These are phyloP conservation scores for Fissipunctia ypsillon DNA, from an alignment of 2,888 invertebrate species.

Conservation along the genomic window DNA sequence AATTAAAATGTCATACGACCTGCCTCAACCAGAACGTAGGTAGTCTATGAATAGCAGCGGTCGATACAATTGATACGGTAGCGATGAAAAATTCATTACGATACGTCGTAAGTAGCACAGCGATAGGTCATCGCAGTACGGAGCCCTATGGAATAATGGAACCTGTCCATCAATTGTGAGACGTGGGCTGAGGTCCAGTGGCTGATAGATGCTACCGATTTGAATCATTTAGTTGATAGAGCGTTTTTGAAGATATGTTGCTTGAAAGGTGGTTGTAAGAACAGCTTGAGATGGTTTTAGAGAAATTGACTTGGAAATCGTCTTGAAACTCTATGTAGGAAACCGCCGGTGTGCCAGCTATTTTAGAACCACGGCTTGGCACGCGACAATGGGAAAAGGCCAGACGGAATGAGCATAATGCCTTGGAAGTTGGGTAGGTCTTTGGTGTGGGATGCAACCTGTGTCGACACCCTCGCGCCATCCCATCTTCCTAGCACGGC, in stretches of 20 bases:
- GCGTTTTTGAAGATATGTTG: background rate
- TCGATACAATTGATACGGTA: conserved; percentile 52
- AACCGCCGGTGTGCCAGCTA: too few relatives aligned
- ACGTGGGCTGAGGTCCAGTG: conserved; percentile 18
- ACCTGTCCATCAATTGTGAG: conserved; percentile 47
- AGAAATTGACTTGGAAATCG: background rate
- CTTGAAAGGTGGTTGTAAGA: background rate
- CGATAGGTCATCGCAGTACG: conserved; percentile 41
- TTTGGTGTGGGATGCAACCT: too few relatives aligned
- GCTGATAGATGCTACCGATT: conserved; percentile 2
- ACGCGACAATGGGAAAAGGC: too few relatives aligned
- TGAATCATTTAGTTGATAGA: background rate
- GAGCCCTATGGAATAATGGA: conserved; percentile 29
- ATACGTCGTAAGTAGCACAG: conserved; percentile 45
- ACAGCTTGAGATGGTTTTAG: background rate
- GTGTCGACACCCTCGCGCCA: too few relatives aligned
- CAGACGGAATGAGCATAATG: too few relatives aligned
- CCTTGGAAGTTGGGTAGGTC: too few relatives aligned
- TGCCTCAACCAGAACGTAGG: conserved; percentile 47
- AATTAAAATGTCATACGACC: conserved; percentile 48
- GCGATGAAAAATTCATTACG: conserved; percentile 59
- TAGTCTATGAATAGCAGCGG: conserved; percentile 22
- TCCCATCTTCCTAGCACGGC: too few relatives aligned
- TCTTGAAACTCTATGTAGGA: background rate
- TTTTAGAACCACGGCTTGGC: too few relatives aligned